phyloP scores from a whole-genome alignment of 1,140 invertebrate genomes.

The Lepidostoma basale region DNA sequence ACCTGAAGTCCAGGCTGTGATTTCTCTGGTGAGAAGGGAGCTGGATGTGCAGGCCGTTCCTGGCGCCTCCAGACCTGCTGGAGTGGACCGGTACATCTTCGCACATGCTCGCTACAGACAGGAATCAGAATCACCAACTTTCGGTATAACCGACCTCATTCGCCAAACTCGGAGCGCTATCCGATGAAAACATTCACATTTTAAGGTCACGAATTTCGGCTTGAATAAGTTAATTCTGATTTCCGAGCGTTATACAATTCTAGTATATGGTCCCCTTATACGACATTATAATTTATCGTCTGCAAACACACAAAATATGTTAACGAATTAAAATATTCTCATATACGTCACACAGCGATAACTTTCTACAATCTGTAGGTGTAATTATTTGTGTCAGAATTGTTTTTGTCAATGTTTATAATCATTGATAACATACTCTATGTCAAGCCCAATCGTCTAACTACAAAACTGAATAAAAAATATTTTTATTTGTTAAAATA shows the following conservation, averaged over 20 bases:
- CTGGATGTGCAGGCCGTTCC: slow-evolving; percentile 17
- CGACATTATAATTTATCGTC: slow-evolving; percentile 14
- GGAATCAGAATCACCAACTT: slow-evolving; percentile 26
- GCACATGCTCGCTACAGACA: slow-evolving; percentile 35
- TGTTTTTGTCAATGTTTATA: slow-evolving; percentile 29
- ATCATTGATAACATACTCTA: slow-evolving; percentile 9
- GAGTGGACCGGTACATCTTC: slow-evolving; percentile 36
- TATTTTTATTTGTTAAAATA: slow-evolving; percentile 7
- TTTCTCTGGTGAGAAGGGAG: slow-evolving; percentile 31
- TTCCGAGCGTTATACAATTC: not conserved
- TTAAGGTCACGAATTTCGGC: slow-evolving; percentile 17
- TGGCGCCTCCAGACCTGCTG: slow-evolving; percentile 29
- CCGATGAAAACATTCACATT: slow-evolving; percentile 31
- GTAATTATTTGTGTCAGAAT: slow-evolving; percentile 39
- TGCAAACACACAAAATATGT: slow-evolving; percentile 24
- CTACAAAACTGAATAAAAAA: slow-evolving; percentile 14
- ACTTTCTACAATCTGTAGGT: slow-evolving; percentile 37
- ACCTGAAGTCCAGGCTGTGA: slow-evolving; percentile 35
- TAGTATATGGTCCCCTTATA: slow-evolving; percentile 14
- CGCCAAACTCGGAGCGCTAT: slow-evolving; percentile 26
- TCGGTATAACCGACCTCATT: slow-evolving; percentile 24
- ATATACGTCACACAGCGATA: slow-evolving; percentile 37
- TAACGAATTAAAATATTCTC: slow-evolving; percentile 25
- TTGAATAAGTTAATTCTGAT: slow-evolving; percentile 4
- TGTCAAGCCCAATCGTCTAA: not conserved